phyloP scores from a whole-genome alignment of 2,888 invertebrate genomes.

The Baronia brevicornis region DNA sequence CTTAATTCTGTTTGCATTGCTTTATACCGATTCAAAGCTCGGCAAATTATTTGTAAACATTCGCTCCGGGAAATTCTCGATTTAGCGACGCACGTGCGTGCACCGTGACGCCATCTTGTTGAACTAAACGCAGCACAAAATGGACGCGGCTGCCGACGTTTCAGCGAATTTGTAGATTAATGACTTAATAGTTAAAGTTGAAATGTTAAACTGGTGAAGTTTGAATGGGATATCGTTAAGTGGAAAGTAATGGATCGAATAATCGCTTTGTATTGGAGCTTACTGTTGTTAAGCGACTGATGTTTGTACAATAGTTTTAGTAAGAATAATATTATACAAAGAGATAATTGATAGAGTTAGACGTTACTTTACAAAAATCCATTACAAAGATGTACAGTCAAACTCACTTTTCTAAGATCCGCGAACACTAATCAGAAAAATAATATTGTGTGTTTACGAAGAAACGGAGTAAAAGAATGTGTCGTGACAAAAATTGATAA shows the following conservation, averaged over 20 bases:
- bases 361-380: too few species aligned
- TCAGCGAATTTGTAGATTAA: conserved; percentile 53
- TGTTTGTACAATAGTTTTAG: conserved; percentile 17
- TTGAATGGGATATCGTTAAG: conserved; percentile 35
- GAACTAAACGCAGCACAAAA: conserved; percentile 28
- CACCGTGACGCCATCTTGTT: conserved; percentile 35
- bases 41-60: conserved; percentile 46
- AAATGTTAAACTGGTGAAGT: conserved; percentile 48
- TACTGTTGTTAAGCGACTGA: conserved; percentile 16
- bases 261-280: conserved; percentile 37
- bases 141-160: conserved; percentile 37
- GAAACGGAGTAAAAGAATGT: too few species aligned
- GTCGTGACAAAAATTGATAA: too few species aligned
- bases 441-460: too few species aligned
- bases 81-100: conserved; percentile 40
- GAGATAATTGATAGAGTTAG: too few species aligned
- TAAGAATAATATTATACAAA: too few species aligned
- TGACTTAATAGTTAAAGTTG: conserved; percentile 62
- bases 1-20: conserved; percentile 34
- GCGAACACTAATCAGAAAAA: too few species aligned
- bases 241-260: conserved; percentile 51
- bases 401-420: too few species aligned
- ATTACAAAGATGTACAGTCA: too few species aligned
- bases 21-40: conserved; percentile 33
- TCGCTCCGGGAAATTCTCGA: conserved; percentile 37